Conservation (phyloP, 2,113 vertebrate genomes). For the Ciconia boyciana region DNA sequence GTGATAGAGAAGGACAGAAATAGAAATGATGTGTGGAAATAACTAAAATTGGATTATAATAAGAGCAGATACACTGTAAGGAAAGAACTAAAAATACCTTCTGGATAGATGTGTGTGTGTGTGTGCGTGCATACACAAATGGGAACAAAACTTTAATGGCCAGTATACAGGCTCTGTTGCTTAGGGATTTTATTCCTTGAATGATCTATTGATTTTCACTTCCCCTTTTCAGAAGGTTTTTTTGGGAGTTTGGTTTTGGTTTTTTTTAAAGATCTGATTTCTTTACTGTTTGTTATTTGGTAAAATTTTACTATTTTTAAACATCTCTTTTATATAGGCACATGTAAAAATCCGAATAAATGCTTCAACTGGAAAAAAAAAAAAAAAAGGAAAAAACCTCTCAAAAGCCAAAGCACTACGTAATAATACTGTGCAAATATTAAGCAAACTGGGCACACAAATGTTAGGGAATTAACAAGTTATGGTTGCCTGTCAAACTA, state of each 20-base stretch:
- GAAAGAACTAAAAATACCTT: constrained; percentile 4
- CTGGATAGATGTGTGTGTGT: neutral
- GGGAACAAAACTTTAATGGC: neutral
- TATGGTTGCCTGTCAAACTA: neutral
- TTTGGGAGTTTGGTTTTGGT: neutral
- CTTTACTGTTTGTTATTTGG: neutral
- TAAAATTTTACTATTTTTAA: neutral
- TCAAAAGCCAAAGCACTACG: neutral
- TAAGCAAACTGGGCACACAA: neutral
- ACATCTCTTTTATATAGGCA: neutral
- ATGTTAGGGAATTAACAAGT: neutral
- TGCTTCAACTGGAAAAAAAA: neutral
- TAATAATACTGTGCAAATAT: neutral
- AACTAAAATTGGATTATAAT: neutral
- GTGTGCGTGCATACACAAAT: neutral
- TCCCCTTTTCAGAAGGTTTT: neutral
- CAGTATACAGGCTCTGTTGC: neutral
- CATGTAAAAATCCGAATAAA: neutral
- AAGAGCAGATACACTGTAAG: neutral
- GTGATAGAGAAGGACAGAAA: neutral
- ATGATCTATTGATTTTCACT: neutral
- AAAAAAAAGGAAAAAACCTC: neutral
- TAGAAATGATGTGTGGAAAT: neutral
- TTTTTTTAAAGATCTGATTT: neutral
- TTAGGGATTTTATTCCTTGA: neutral